Evolutionary conservation across 2,888 invertebrate genomes (phyloP).

Genomic region (Drosophila mulleri): DNA sequence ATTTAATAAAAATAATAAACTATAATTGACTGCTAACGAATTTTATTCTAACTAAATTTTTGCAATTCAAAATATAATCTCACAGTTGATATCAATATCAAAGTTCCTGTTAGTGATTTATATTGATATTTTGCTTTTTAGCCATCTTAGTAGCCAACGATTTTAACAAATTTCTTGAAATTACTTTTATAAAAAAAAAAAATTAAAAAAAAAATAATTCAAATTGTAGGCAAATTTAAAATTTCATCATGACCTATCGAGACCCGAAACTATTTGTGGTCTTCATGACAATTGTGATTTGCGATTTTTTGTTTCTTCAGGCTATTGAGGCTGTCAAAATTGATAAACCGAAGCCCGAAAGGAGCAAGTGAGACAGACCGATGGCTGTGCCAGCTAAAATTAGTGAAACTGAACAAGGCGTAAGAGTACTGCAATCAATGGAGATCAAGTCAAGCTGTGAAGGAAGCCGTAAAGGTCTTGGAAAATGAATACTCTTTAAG

Average conservation of each 20-base stretch:
- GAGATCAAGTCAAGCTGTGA: neutral
- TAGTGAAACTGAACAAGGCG: too few species aligned
- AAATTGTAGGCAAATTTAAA: neutral
- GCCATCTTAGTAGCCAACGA: neutral
- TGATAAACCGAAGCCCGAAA: neutral
- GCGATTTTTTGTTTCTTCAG: constrained; percentile 25
- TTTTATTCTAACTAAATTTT: too few species aligned
- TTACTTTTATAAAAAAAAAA: neutral
- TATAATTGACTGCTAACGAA: too few species aligned
- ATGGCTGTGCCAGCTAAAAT: neutral
- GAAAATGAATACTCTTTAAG: neutral
- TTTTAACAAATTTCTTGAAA: neutral
- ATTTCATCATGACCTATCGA: constrained; percentile 11
- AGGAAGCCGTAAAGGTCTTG: neutral
- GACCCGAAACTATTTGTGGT: neutral
- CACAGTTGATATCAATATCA: too few species aligned
- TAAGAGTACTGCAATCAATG: neutral
- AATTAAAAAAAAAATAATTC: neutral
- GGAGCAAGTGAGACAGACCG: neutral
- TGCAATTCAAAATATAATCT: too few species aligned
- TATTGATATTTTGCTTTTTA: neutral
- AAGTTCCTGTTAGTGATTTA: too few species aligned
- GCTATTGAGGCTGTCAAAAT: neutral
- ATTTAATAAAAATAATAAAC: too few species aligned
- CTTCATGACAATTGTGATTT: constrained; percentile 33